Evolutionary conservation across 2,113 vertebrate genomes (phyloP).

Genomic region (Notarius lentiginosus): DNA sequence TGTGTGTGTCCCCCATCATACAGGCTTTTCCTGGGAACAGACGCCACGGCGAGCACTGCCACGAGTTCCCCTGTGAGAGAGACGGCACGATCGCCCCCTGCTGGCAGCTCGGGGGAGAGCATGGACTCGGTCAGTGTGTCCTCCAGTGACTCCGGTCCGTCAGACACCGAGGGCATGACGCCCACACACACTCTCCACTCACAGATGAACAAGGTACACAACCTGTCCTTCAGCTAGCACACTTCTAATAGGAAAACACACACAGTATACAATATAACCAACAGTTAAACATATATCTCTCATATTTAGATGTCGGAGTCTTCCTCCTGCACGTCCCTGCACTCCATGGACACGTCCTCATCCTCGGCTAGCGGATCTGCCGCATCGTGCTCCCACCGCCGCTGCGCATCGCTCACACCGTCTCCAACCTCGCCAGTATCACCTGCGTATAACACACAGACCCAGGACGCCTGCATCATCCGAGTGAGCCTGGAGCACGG

Average conservation of each 20-base stretch:
- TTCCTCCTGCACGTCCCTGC: conserved; percentile 79
- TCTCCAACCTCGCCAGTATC: conserved; percentile 56
- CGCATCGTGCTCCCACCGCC: conserved; percentile 70
- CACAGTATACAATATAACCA: neutral
- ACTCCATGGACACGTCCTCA: conserved; percentile 79
- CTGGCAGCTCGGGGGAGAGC: conserved; percentile 89
- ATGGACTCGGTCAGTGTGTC: conserved; percentile 91
- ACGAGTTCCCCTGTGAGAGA: conserved; percentile 81
- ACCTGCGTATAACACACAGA: conserved; percentile 83
- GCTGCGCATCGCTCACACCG: conserved; percentile 71
- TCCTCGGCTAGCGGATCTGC: conserved; percentile 68
- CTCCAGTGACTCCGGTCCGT: conserved; percentile 85
- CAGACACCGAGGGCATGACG: conserved; percentile 76
- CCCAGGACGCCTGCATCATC: conserved; percentile 84
- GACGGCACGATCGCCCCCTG: conserved; percentile 74
- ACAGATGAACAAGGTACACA: conserved; percentile 79
- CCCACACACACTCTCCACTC: conserved; percentile 70
- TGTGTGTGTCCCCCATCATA: conserved; percentile 5
- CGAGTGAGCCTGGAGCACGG: conserved; percentile 81
- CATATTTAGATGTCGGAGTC: conserved; percentile 77
- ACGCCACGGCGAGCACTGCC: conserved; percentile 58
- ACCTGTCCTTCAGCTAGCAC: too few relatives aligned
- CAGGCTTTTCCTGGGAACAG: conserved; percentile 84
- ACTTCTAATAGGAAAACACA: neutral
- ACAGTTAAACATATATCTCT: neutral